phyloP scores from a whole-genome alignment of 1,140 invertebrate species.

The Atta texana region DNA sequence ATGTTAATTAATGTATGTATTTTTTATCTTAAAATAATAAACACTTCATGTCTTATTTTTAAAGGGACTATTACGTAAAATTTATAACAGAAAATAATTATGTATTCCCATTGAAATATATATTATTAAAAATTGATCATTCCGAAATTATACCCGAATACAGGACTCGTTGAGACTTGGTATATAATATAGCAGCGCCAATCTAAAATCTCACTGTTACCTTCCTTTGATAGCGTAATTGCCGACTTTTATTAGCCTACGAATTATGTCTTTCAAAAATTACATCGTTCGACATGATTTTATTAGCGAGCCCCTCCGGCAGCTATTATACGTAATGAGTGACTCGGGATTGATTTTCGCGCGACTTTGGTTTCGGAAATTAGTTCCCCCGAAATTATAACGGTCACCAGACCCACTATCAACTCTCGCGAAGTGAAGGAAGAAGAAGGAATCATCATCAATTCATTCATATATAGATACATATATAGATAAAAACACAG shows the following conservation, averaged over 20 bases:
- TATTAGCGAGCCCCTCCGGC: conserved; percentile 36
- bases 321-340: conserved; percentile 50
- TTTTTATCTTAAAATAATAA: background rate
- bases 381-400: conserved; percentile 46
- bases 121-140: conserved; percentile 18
- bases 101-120: background rate
- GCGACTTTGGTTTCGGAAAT: conserved; percentile 34
- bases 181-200: conserved; percentile 28
- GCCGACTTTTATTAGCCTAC: conserved; percentile 54
- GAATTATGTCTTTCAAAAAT: conserved; percentile 56
- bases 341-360: conserved; percentile 56
- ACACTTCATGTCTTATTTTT: background rate
- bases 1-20: background rate
- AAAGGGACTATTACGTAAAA: background rate
- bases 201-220: conserved; percentile 11
- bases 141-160: conserved; percentile 19
- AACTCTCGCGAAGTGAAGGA: background rate
- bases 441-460: background rate
- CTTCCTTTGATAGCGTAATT: conserved; percentile 52
- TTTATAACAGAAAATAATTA: background rate
- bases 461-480: background rate
- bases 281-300: conserved; percentile 47
- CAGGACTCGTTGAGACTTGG: conserved; percentile 6
- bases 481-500: background rate
- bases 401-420: conserved; percentile 35